Percentiles rank a stretch among this genome's conserved stretches.
Evolutionary conservation across 2,888 invertebrate species (phyloP).

Genomic region (Cataglyphis rosenhaueri): DNA sequence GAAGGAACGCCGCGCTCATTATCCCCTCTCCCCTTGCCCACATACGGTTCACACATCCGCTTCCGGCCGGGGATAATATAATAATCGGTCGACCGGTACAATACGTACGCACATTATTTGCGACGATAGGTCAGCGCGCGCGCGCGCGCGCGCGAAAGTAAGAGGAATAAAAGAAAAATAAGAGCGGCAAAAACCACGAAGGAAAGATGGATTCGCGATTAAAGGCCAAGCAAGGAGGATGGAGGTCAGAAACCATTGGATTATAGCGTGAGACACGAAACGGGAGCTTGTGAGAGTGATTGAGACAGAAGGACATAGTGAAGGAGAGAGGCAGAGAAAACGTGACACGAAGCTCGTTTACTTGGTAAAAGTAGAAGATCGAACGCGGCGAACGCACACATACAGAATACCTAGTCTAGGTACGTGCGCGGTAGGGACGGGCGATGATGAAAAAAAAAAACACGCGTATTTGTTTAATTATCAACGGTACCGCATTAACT

Average conservation of each 20-base stretch:
- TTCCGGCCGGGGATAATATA: constrained; percentile 83
- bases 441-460: constrained; percentile 70
- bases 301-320: constrained; percentile 22
- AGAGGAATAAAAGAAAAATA: constrained; percentile 37
- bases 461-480: constrained; percentile 84
- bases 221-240: constrained; percentile 45
- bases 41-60: constrained; percentile 84
- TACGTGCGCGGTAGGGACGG: constrained; percentile 1
- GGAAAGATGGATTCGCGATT: constrained; percentile 53
- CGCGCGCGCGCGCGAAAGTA: constrained; percentile 35
- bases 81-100: constrained; percentile 82
- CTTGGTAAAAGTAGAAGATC: constrained; percentile 33
- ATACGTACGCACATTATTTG: constrained; percentile 78
- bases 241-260: constrained; percentile 53
- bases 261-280: constrained; percentile 58
- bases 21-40: constrained; percentile 72
- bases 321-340: constrained; percentile 18
- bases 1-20: constrained; percentile 72
- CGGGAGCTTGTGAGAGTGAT: constrained; percentile 44
- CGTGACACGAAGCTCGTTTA: constrained; percentile 40
- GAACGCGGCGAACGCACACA: constrained; percentile 12
- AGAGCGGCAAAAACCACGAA: constrained; percentile 16
- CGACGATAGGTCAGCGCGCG: constrained; percentile 50
- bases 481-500: constrained; percentile 85
- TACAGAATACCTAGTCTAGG: constrained; percentile 8